Base-by-base conservation (phyloP, 1,140 invertebrate genomes). In the Oedothorax gibbosus region DNA sequence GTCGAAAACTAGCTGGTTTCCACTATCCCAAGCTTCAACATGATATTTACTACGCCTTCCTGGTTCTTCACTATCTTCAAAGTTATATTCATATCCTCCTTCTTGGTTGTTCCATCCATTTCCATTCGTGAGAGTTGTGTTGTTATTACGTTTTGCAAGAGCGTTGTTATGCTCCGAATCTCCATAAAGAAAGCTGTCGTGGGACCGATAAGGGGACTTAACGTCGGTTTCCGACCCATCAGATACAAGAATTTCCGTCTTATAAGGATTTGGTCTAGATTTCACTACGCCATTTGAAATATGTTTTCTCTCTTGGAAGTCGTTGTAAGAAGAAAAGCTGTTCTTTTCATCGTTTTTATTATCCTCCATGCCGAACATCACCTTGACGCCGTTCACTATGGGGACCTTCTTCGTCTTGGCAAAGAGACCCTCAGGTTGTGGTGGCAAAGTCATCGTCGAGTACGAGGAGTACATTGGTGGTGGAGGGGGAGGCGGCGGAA, bases 351-450 rank as follows among this genome's bases (percentile, higher is more conserved):
- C 60, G 35, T 68, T 77, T 50, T 66, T 77, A 15, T 9, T 9
- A 54, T 57, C 49, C 0, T 50, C 57, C 72, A 86, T 83, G 9
- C 80, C 86, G 60, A 86, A 86, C 72, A 86, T 86, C 12, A 86
- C 86, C 60, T 86, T 86, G 8, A 86, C 86, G 2, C 86, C 86
- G 57, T 86, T 86, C 10, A 86, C 76, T 2, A 86, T 76, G 10
- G 81, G 86, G 20, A 72, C 72, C 71, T 80, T 83, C 68, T 86
- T 86, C 2, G 53, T 20, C 72, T 71, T 66, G 35, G 79, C 60
- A 54, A 77, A 78, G 11, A 78, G 60, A 50, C 69, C 66, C 35
- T 75, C 56, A 7, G 68, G 54, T n/a, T 57, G 56, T 0, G 75
- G 69, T 8, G 85, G 53, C 51, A 79, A 14, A 60, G 54, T 54